Base-by-base conservation (phyloP, 2,797 vertebrate species). In the Micropoecilia bifurca region DNA sequence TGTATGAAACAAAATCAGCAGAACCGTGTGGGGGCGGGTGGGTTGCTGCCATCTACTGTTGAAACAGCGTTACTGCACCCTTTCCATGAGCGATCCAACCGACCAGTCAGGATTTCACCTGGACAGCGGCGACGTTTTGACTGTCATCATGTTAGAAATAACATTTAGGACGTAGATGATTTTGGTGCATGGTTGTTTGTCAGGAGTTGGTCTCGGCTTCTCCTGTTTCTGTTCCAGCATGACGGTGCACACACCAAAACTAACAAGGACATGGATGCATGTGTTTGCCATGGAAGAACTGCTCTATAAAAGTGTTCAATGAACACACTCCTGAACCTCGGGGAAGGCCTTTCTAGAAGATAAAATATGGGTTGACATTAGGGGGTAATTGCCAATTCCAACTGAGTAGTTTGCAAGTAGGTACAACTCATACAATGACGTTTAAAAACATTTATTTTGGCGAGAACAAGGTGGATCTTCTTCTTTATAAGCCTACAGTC, bases 41-140 rank as follows among this genome's bases (percentile, higher is more conserved):
- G n/a, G 91, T 68, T 94, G 83, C 90, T 90, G 89, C 93, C 93
- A 91, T 85, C 94, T 87, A 41, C 74, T 88, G 91, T 75, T 20
- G 33, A 3, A 81, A 78, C 22, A 71, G 16, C 43, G 22, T 47
- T 63, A 90, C 73, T 93, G 75, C 89, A 91, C 6, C 8, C 22
- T 20, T 55, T 66, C 43, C 36, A 61, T 71, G 33, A 22, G 8
- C 22, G 5, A 30, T 30, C 4, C 57, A 59, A 59, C 5, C 4
- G 4, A 59, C 28, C n/a, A 59, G 13, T 14, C 20, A 55, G 20
- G 53, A 10, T n/a, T 55, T 55, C 53, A 1, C n/a, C 55, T 30
- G 55, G 28, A 59, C 12, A 28, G 28, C 28, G 9, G 2, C 13
- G 22, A 28, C 16, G 57, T 59, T 59, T 28, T 59, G 57, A 5